Conservation (phyloP, 2,797 vertebrate species). For the Botia almorhae region DNA sequence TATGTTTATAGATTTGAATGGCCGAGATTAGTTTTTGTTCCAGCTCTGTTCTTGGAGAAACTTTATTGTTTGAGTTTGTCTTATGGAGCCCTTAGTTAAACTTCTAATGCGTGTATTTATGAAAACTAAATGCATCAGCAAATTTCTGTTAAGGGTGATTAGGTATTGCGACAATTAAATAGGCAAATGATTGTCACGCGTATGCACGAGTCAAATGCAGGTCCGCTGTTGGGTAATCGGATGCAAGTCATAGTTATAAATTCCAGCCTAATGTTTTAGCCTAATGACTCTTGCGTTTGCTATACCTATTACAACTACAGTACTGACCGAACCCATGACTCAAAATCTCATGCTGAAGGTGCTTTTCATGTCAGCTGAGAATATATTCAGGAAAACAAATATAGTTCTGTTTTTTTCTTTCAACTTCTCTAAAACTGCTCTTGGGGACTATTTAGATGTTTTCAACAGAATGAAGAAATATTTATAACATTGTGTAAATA, state of each 20-base stretch:
- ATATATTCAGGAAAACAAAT: neutral
- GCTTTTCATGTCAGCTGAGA: constrained; percentile 31
- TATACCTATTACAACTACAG: neutral
- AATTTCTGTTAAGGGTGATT: too few relatives aligned
- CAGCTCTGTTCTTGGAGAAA: too few relatives aligned
- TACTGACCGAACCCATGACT: neutral
- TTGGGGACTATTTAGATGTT: constrained; percentile 62
- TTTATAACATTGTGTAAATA: constrained; percentile 68
- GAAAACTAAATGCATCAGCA: too few relatives aligned
- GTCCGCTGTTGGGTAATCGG: too few relatives aligned
- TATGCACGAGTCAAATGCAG: too few relatives aligned
- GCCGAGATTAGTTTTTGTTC: too few relatives aligned
- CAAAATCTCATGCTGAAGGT: constrained; percentile 1
- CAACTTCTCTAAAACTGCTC: constrained; percentile 50
- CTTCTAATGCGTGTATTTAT: too few relatives aligned
- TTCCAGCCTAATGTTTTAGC: neutral
- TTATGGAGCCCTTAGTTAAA: too few relatives aligned
- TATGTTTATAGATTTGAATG: neutral
- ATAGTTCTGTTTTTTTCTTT: neutral
- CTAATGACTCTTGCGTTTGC: neutral
- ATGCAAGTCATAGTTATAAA: too few relatives aligned
- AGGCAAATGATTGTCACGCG: too few relatives aligned
- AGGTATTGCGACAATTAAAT: too few relatives aligned
- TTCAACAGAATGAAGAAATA: constrained; percentile 57
- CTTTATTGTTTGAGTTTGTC: too few relatives aligned